Conservation (phyloP, 2,888 invertebrate species). For the Cepaea hortensis region DNA sequence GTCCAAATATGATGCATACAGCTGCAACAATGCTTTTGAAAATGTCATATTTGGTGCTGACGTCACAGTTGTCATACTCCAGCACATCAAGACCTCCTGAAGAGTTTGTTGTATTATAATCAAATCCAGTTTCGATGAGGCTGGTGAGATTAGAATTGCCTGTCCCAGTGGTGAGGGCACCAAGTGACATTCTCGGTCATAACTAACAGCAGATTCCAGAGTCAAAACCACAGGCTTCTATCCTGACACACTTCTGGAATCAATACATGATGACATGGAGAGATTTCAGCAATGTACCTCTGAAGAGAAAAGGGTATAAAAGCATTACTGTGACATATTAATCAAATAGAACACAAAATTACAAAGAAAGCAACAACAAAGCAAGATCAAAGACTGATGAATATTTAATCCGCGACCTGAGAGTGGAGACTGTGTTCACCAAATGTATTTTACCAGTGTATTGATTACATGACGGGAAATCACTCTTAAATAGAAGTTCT, state of each 20-base stretch:
- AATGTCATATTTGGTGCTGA: conserved; percentile 80
- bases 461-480: no score
- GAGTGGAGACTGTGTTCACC: no score
- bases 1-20: conserved; percentile 87
- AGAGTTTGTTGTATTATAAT: neutral
- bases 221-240: neutral
- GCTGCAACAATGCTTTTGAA: conserved; percentile 82
- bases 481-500: no score
- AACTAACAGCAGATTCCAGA: neutral
- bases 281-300: neutral
- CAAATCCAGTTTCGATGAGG: neutral
- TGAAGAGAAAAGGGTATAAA: neutral
- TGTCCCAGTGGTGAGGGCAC: conserved; percentile 11
- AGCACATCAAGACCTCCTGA: neutral
- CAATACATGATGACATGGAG: neutral
- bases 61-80: conserved; percentile 45
- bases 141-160: neutral
- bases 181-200: conserved; percentile 35
- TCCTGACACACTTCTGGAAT: neutral
- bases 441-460: no score
- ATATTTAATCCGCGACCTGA: no score
- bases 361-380: no score
- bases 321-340: no score
- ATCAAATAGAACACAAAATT: no score
- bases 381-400: no score